These are phyloP conservation scores for Phortica variegata DNA, from an alignment of 1,140 invertebrate species.

Conservation along the genomic window DNA sequence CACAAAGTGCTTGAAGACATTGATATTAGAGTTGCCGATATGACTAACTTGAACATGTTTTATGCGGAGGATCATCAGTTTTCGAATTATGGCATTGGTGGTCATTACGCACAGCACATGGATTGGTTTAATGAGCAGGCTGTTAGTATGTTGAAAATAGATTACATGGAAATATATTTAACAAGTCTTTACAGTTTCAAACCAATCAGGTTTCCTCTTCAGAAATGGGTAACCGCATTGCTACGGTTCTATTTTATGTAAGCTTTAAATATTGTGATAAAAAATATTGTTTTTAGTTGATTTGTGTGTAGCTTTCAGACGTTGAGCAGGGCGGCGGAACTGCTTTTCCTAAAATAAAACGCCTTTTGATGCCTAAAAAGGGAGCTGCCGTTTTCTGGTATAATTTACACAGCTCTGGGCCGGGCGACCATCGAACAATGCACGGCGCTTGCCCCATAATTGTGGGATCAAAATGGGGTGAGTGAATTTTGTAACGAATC, in stretches of 20 bases:
- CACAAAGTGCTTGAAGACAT: conserved; percentile 75
- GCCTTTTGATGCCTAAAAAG: conserved; percentile 83
- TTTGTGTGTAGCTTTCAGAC: conserved; percentile 96
- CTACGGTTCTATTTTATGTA: conserved; percentile 50
- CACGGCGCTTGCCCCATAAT: conserved; percentile 97
- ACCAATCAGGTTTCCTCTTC: neutral
- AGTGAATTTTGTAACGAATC: conserved; percentile 1
- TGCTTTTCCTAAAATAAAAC: conserved; percentile 83
- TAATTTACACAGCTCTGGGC: conserved; percentile 87
- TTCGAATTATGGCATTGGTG: conserved; percentile 71
- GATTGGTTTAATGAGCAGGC: conserved; percentile 57
- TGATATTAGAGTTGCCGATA: conserved; percentile 70
- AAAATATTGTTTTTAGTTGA: too few relatives aligned
- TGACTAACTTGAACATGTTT: conserved; percentile 79
- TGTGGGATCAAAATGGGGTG: conserved; percentile 92
- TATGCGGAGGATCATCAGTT: conserved; percentile 67
- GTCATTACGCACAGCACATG: conserved; percentile 71
- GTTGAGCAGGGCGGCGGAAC: conserved; percentile 93
- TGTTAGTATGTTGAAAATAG: conserved; percentile 16
- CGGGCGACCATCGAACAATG: conserved; percentile 83
- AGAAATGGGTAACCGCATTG: conserved; percentile 48
- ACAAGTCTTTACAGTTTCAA: conserved; percentile 13
- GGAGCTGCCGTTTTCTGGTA: conserved; percentile 93
- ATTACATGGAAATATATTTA: neutral
- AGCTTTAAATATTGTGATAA: too few relatives aligned